Percentiles rank a stretch among this genome's conserved stretches.
These are phyloP conservation scores for Drosophila parabipectinata DNA, from an alignment of 1,140 invertebrate genomes.

Conservation along the genomic window DNA sequence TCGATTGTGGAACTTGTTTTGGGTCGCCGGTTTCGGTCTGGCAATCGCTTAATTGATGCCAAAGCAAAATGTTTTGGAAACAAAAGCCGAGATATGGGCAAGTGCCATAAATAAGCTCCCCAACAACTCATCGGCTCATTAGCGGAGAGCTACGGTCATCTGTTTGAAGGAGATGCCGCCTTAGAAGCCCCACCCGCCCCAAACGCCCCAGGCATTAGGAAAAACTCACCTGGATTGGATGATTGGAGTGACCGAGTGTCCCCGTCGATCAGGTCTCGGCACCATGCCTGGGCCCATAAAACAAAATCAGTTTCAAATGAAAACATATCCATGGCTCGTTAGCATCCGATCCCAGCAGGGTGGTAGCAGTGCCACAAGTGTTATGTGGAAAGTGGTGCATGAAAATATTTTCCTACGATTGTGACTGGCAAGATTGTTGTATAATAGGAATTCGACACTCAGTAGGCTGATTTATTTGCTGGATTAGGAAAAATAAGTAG, in stretches of 20 bases:
- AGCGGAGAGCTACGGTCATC: constrained; percentile 27
- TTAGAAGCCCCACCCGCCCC: constrained; percentile 5
- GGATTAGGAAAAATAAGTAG: neutral
- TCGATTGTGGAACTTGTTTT: constrained; percentile 58
- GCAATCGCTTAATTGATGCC: constrained; percentile 66
- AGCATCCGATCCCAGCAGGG: constrained; percentile 46
- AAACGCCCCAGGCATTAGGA: constrained; percentile 3
- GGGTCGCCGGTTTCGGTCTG: constrained; percentile 7
- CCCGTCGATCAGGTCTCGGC: constrained; percentile 41
- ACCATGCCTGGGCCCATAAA: constrained; percentile 53
- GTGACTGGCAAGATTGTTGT: neutral
- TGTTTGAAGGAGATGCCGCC: constrained; percentile 9
- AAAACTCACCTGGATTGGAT: constrained; percentile 32
- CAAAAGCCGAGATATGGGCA: constrained; percentile 66
- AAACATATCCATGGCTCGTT: constrained; percentile 58
- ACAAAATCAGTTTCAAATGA: constrained; percentile 56
- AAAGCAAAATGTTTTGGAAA: constrained; percentile 74
- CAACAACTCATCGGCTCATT: constrained; percentile 64
- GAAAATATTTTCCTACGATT: constrained; percentile 6
- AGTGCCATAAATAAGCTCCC: constrained; percentile 62
- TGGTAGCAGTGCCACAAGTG: constrained; percentile 26
- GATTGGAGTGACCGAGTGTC: constrained; percentile 17
- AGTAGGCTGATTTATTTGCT: neutral
- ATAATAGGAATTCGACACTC: neutral
- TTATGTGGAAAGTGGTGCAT: constrained; percentile 13